These are phyloP conservation scores for Agonopterix arenella DNA, from an alignment of 2,888 invertebrate species.

Conservation along the genomic window DNA sequence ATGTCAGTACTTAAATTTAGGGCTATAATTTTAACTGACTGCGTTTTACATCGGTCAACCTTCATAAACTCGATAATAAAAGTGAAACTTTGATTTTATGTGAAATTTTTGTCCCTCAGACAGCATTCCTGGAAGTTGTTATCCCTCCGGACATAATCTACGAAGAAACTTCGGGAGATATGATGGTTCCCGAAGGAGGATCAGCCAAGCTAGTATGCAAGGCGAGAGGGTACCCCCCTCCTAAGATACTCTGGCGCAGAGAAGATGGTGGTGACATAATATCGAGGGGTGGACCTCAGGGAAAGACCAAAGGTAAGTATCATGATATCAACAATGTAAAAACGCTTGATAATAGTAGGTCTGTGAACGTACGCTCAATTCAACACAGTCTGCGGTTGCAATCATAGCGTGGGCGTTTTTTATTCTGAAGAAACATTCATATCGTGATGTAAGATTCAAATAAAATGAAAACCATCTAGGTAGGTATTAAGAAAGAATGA, in stretches of 20 bases:
- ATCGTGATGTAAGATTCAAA: too few relatives aligned
- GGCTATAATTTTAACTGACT: not conserved
- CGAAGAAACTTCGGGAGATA: constrained; percentile 93
- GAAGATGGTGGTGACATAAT: constrained; percentile 92
- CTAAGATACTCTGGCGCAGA: constrained; percentile 90
- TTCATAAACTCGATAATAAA: not conserved
- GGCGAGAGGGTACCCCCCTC: constrained; percentile 89
- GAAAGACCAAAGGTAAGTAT: constrained; percentile 82
- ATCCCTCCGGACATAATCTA: constrained; percentile 93
- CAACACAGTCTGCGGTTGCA: too few relatives aligned
- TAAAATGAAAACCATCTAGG: too few relatives aligned
- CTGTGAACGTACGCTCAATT: too few relatives aligned
- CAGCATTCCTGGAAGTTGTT: constrained; percentile 92
- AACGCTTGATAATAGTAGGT: too few relatives aligned
- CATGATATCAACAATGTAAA: too few relatives aligned
- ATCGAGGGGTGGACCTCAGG: constrained; percentile 82
- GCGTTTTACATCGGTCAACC: constrained; percentile 1
- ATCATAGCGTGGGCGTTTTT: too few relatives aligned
- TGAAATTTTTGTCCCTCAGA: constrained; percentile 63
- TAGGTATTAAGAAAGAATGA: too few relatives aligned
- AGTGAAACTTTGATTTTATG: not conserved
- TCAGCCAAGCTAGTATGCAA: constrained; percentile 91
- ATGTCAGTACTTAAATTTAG: too few relatives aligned
- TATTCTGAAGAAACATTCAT: too few relatives aligned
- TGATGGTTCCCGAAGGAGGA: constrained; percentile 96